These are phyloP conservation scores for Leucoraja ocellata DNA, from an alignment of 2,797 vertebrate genomes.

Conservation along the genomic window DNA sequence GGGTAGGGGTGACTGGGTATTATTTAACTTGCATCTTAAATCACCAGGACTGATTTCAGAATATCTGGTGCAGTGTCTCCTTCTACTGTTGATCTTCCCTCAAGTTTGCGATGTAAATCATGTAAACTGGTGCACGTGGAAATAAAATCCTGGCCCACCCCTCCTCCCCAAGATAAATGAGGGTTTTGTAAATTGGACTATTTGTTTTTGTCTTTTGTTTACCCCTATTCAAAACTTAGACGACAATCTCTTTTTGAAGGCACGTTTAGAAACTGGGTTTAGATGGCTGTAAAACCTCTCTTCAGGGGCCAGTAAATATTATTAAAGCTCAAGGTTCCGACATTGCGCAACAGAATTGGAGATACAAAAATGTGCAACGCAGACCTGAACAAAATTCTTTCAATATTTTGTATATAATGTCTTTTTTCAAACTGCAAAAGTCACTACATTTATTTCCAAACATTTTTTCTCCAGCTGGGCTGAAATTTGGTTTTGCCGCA, in stretches of 20 bases:
- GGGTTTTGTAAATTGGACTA: background rate
- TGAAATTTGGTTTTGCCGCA: background rate
- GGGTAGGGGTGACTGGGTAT: background rate
- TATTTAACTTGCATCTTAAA: constrained; percentile 16
- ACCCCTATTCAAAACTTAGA: background rate
- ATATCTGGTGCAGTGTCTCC: background rate
- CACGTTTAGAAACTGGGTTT: constrained; percentile 5
- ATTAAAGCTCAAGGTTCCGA: constrained; percentile 6
- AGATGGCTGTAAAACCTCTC: constrained; percentile 28
- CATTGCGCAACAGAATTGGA: constrained; percentile 11
- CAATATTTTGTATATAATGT: background rate
- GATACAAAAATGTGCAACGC: background rate
- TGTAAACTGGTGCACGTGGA: background rate
- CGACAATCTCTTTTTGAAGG: constrained; percentile 27
- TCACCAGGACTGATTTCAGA: background rate
- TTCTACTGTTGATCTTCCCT: constrained; percentile 1
- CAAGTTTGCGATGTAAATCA: background rate
- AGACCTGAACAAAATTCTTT: background rate
- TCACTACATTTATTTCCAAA: background rate
- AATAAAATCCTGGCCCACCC: background rate
- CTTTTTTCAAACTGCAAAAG: background rate
- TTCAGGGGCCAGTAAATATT: background rate
- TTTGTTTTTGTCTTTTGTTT: background rate
- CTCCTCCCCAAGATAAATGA: background rate
- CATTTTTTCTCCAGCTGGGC: background rate